These are phyloP conservation scores for Esox masquinongy DNA, from an alignment of 2,797 vertebrate species.

Conservation along the genomic window DNA sequence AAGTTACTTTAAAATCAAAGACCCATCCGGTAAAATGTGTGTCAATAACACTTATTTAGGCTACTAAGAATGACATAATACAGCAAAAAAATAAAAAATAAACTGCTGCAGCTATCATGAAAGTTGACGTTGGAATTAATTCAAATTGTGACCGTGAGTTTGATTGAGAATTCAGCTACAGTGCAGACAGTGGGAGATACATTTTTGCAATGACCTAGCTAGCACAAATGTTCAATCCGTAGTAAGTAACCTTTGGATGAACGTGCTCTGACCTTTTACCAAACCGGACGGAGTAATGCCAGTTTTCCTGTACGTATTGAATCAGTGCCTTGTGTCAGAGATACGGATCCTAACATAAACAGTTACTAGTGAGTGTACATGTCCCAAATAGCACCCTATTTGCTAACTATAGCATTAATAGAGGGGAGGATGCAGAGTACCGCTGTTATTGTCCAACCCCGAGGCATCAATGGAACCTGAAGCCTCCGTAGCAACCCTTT, in stretches of 20 bases:
- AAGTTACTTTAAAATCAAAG: too few species aligned
- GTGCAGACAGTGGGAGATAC: neutral
- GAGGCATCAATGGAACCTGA: neutral
- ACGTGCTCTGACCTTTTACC: conserved; percentile 11
- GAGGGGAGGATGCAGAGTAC: neutral
- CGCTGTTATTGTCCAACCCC: neutral
- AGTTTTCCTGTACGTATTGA: neutral
- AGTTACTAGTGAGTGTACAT: neutral
- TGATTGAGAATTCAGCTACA: neutral
- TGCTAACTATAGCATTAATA: neutral
- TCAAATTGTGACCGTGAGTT: too few species aligned
- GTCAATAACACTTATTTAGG: too few species aligned
- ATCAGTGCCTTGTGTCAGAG: neutral
- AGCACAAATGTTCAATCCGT: conserved; percentile 18
- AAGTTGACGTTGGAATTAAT: too few species aligned
- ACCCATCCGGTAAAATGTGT: too few species aligned
- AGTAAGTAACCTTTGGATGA: conserved; percentile 12
- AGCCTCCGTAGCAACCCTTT: neutral
- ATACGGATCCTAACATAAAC: neutral
- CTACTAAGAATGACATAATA: too few species aligned
- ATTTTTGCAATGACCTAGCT: neutral
- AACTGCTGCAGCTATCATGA: too few species aligned
- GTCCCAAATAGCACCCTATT: neutral
- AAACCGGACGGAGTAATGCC: conserved; percentile 15
- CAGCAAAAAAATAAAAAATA: too few species aligned